phyloP scores from a whole-genome alignment of 2,113 vertebrate species.

The Colinus virginianus region DNA sequence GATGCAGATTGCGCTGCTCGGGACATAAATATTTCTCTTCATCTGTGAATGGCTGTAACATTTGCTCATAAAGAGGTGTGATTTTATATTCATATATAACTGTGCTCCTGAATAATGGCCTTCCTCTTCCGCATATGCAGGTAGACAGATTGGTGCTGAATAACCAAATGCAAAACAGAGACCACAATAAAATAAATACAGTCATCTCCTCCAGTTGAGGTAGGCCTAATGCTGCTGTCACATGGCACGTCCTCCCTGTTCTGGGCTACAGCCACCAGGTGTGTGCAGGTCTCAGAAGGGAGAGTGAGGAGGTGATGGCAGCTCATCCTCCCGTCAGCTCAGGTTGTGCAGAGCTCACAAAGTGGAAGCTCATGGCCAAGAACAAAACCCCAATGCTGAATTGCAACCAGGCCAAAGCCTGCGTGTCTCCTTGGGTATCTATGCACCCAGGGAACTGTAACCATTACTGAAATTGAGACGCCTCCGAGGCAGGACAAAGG shows the following conservation, averaged over 20 bases:
- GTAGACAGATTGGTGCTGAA: not conserved
- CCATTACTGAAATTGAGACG: not conserved
- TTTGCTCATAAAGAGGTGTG: not conserved
- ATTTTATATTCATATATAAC: not conserved
- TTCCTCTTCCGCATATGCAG: not conserved
- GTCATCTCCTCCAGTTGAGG: not conserved
- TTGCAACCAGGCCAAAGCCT: not conserved
- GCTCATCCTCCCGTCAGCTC: not conserved
- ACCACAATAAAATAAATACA: not conserved
- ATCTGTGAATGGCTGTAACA: not conserved
- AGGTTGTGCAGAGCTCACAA: not conserved
- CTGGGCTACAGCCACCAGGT: not conserved
- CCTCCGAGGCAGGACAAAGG: not conserved
- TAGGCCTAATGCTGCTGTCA: not conserved
- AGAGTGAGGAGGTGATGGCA: not conserved
- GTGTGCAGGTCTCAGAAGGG: not conserved
- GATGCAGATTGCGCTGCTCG: not conserved
- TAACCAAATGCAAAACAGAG: not conserved
- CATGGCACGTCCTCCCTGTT: rapidly evolving
- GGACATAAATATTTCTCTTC: not conserved
- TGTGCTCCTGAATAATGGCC: not conserved
- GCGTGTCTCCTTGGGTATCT: not conserved
- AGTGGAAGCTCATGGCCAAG: not conserved
- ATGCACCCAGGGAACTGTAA: not conserved
- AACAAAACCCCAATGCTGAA: rapidly evolving